Evolutionary conservation across 2,113 vertebrate genomes (phyloP).

Genomic region (Planiliza haematocheilus): DNA sequence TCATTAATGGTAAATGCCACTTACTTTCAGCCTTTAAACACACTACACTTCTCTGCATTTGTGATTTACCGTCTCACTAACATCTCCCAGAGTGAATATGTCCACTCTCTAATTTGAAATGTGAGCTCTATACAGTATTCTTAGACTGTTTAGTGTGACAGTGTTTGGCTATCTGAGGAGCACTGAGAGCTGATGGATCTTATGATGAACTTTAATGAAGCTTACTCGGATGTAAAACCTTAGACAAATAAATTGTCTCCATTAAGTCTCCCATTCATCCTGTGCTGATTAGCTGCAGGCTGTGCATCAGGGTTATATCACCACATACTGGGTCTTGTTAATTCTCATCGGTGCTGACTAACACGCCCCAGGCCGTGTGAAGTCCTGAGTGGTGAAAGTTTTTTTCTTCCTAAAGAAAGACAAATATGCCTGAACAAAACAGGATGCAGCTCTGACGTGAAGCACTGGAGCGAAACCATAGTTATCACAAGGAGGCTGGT

Average conservation of each 20-base stretch:
- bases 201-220: conserved; percentile 33
- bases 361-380: conserved; percentile 9
- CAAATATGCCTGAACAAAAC: conserved; percentile 20
- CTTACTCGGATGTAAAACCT: conserved; percentile 37
- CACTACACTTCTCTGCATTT: conserved; percentile 22
- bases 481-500: not conserved
- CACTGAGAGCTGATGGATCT: conserved; percentile 39
- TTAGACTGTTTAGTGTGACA: conserved; percentile 42
- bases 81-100: conserved; percentile 49
- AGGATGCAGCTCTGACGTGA: conserved; percentile 5
- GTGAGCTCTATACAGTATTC: conserved; percentile 26
- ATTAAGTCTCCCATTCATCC: conserved; percentile 33
- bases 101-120: conserved; percentile 29
- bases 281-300: conserved; percentile 54
- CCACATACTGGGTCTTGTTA: conserved; percentile 36
- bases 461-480: conserved; percentile 10
- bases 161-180: conserved; percentile 27
- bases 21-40: conserved; percentile 53
- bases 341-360: conserved; percentile 22
- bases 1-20: conserved; percentile 59
- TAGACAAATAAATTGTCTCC: conserved; percentile 39
- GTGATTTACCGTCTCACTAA: conserved; percentile 40
- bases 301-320: conserved; percentile 33
- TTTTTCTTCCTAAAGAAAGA: conserved; percentile 35
- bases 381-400: conserved; percentile 21